phyloP scores from a whole-genome alignment of 2,113 vertebrate genomes.

The Thunnus maccoyii region DNA sequence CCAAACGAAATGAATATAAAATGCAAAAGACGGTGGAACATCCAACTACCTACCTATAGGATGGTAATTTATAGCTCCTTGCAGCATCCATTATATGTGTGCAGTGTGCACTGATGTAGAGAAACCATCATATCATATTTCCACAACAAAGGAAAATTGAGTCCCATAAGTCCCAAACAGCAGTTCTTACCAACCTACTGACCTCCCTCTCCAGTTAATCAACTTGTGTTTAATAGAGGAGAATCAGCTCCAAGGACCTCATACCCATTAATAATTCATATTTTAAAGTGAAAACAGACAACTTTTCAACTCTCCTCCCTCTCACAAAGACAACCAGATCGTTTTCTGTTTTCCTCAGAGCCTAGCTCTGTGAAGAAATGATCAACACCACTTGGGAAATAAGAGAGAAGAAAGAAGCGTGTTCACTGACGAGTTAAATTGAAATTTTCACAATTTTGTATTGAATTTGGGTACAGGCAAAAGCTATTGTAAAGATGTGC shows the following conservation, averaged over 20 bases:
- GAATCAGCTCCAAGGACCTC: slow-evolving; percentile 22
- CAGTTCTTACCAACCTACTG: slow-evolving; percentile 13
- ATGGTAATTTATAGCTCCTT: slow-evolving; percentile 1
- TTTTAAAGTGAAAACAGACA: slow-evolving; percentile 4
- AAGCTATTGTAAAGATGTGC: no score
- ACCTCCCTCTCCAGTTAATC: slow-evolving; percentile 38
- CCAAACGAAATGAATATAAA: not conserved
- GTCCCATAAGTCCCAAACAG: slow-evolving; percentile 21
- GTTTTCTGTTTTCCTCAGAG: no score
- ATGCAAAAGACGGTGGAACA: not conserved
- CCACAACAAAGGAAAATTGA: slow-evolving; percentile 38
- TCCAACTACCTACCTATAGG: no score
- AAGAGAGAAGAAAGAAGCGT: no score
- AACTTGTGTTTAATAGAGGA: slow-evolving; percentile 32
- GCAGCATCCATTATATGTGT: no score
- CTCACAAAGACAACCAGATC: no score
- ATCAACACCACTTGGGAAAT: no score
- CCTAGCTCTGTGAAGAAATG: no score
- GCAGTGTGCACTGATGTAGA: not conserved
- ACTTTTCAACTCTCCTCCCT: no score
- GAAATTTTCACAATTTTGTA: no score
- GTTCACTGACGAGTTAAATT: no score
- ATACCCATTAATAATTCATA: slow-evolving; percentile 55
- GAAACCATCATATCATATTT: slow-evolving; percentile 23
- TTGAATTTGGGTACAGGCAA: no score